Percentiles rank a stretch among this genome's conserved stretches.
Conservation (phyloP, 2,888 invertebrate genomes). For the Galerucella nymphaeae region DNA sequence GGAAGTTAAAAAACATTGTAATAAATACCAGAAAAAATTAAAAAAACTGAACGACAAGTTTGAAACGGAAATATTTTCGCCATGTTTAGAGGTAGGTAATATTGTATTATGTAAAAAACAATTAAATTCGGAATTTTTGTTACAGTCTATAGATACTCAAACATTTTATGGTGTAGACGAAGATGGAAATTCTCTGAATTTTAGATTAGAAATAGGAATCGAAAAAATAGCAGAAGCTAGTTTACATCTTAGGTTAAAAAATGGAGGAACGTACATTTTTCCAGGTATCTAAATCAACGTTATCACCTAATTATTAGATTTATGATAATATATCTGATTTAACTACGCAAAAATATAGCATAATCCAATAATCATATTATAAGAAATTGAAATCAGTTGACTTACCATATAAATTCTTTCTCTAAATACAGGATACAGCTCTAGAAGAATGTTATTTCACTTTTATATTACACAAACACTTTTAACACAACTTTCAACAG, state of each 20-base stretch:
- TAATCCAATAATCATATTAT: too few relatives aligned
- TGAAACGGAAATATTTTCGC: conserved; percentile 51
- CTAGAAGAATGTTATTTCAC: too few relatives aligned
- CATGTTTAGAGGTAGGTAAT: conserved; percentile 56
- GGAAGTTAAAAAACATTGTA: conserved; percentile 52
- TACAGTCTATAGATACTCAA: conserved; percentile 63
- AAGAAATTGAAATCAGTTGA: too few relatives aligned
- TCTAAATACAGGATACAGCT: too few relatives aligned
- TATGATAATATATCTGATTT: too few relatives aligned
- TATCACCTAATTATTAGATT: conserved; percentile 42
- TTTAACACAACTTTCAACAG: too few relatives aligned
- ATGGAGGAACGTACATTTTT: conserved; percentile 65
- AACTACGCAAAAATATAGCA: too few relatives aligned
- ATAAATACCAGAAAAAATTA: conserved; percentile 40
- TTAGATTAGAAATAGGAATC: conserved; percentile 68
- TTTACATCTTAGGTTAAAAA: conserved; percentile 65
- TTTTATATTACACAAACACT: too few relatives aligned
- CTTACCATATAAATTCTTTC: too few relatives aligned
- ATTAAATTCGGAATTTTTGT: conserved; percentile 20
- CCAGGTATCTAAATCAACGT: conserved; percentile 58
- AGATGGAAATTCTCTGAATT: conserved; percentile 69
- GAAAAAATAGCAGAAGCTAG: conserved; percentile 69
- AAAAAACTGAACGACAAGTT: conserved; percentile 40
- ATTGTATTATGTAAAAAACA: too few relatives aligned
- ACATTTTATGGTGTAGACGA: conserved; percentile 69